These are phyloP conservation scores for Gonatopus flavifemur DNA, from an alignment of 1,140 invertebrate genomes.

Conservation along the genomic window DNA sequence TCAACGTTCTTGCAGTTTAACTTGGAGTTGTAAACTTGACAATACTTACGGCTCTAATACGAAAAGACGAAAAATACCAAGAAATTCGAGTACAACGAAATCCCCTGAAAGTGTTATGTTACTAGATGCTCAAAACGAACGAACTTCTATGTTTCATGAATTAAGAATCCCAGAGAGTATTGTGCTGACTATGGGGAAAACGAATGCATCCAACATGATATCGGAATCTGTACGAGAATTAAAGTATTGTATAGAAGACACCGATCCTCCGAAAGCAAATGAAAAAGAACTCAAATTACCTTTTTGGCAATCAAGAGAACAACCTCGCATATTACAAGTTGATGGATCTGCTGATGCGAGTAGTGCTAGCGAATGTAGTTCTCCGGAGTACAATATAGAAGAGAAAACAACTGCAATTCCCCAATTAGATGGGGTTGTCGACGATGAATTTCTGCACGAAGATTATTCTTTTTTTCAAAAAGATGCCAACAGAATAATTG, in stretches of 20 bases:
- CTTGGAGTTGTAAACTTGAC: conserved; percentile 70
- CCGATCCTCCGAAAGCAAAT: conserved; percentile 38
- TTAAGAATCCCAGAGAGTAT: conserved; percentile 55
- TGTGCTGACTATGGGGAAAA: conserved; percentile 52
- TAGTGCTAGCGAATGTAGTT: conserved; percentile 51
- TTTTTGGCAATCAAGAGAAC: conserved; percentile 50
- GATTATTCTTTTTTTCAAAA: conserved; percentile 15
- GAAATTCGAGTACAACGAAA: conserved; percentile 33
- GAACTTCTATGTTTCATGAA: conserved; percentile 47
- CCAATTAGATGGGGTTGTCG: conserved; percentile 41
- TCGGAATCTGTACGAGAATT: conserved; percentile 39
- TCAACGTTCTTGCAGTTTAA: conserved; percentile 68
- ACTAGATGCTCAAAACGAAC: conserved; percentile 42
- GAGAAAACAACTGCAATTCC: conserved; percentile 38
- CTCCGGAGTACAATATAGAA: conserved; percentile 46
- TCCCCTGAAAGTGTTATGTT: conserved; percentile 41
- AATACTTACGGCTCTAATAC: conserved; percentile 63
- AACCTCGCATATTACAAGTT: conserved; percentile 60
- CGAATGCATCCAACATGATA: conserved; percentile 39
- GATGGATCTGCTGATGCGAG: conserved; percentile 67
- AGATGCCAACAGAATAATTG: conserved; percentile 19
- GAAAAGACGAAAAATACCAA: conserved; percentile 67
- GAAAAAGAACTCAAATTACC: conserved; percentile 51
- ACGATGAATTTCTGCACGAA: conserved; percentile 24
- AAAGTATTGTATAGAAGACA: conserved; percentile 44